These are phyloP conservation scores for Eucidaris tribuloides DNA, from an alignment of 35 echinoderm and acorn worm genomes.

Conservation along the genomic window DNA sequence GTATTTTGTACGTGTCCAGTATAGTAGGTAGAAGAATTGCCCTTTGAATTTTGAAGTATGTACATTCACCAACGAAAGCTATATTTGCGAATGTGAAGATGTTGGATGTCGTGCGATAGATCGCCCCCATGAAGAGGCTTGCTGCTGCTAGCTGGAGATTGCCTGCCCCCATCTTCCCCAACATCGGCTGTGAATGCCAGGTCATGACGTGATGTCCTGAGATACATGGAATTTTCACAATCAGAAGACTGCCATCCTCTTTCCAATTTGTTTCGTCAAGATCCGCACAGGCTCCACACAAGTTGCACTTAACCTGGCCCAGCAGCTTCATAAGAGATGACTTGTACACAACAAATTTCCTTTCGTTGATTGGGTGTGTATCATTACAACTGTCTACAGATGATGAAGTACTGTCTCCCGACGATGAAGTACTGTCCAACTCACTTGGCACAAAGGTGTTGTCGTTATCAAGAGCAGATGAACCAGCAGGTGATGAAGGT, in stretches of 20 bases:
- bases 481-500: too few species aligned
- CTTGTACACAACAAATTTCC: not conserved
- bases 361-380: too few species aligned
- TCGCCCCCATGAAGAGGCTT: not conserved
- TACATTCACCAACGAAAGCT: not conserved
- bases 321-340: not conserved
- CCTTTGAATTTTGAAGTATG: not conserved
- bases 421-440: too few species aligned
- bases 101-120: not conserved
- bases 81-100: not conserved
- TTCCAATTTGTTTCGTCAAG: not conserved
- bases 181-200: constrained; percentile 30
- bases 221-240: constrained; percentile 1
- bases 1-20: not conserved
- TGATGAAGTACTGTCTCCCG: too few species aligned
- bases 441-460: too few species aligned
- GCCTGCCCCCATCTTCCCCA: constrained; percentile 9
- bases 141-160: constrained; percentile 30
- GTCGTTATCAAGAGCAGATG: too few species aligned
- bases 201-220: not conserved
- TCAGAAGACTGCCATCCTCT: not conserved
- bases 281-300: not conserved
- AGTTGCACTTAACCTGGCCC: not conserved
- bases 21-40: not conserved
- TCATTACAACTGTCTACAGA: too few species aligned